Conservation (phyloP, 2,797 vertebrate genomes). For the Cossypha caffra region DNA sequence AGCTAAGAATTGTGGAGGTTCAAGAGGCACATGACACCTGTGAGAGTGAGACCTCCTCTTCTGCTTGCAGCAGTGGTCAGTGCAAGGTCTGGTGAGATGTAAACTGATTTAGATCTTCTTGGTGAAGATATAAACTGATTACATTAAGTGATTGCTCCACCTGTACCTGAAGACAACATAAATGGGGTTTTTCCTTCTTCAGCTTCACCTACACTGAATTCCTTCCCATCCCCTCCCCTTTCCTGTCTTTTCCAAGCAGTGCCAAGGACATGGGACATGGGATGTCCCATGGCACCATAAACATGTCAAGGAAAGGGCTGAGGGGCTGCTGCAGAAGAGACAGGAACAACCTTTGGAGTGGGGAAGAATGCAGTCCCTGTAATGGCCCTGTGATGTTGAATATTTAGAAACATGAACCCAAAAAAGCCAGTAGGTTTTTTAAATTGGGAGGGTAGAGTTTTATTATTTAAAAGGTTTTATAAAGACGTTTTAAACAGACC, state of each 20-base stretch:
- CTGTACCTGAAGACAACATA: background rate
- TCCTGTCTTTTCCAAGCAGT: background rate
- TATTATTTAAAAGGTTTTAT: conserved; percentile 82
- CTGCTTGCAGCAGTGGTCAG: background rate
- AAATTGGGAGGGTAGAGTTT: conserved; percentile 63
- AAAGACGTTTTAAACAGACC: conserved; percentile 80
- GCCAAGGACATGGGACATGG: fast-evolving
- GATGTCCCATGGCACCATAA: background rate
- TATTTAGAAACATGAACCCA: conserved; percentile 73
- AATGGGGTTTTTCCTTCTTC: background rate
- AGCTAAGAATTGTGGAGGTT: background rate
- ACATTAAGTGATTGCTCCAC: background rate
- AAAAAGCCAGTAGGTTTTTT: conserved; percentile 48
- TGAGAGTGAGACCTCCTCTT: background rate
- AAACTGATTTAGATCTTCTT: background rate
- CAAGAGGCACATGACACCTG: background rate
- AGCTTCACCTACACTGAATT: background rate
- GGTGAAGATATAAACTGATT: background rate
- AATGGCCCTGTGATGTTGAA: background rate
- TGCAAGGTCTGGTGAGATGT: background rate
- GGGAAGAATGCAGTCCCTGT: background rate
- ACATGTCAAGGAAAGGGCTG: fast-evolving
- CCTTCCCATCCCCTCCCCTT: background rate
- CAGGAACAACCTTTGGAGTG: background rate
- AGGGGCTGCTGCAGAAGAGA: background rate